Conservation (phyloP, 2,113 vertebrate species). For the Corythornis cristatus region DNA sequence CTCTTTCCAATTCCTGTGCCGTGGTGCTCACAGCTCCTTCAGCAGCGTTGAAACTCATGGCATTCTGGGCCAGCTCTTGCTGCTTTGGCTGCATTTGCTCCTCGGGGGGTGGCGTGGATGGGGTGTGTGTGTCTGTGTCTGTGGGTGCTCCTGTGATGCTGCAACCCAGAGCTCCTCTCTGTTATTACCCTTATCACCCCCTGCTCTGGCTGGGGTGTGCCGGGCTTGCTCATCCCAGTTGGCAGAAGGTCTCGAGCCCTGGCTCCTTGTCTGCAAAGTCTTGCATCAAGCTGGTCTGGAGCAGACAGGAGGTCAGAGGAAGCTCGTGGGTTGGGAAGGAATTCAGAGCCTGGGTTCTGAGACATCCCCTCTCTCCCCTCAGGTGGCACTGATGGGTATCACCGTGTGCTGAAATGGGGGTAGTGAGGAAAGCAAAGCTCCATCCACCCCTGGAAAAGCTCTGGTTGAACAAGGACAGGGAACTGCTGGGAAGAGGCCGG, state of each 20-base stretch:
- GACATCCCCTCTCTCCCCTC: too few species aligned
- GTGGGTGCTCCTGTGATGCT: background rate
- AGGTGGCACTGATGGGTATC: too few species aligned
- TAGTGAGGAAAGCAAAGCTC: too few species aligned
- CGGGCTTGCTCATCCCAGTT: background rate
- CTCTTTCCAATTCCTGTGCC: accelerated
- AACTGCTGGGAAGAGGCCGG: too few species aligned
- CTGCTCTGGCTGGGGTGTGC: background rate
- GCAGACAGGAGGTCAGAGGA: background rate
- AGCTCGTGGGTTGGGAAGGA: accelerated
- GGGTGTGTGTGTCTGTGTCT: background rate
- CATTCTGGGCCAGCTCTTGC: accelerated
- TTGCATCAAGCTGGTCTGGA: background rate
- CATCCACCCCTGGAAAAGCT: too few species aligned
- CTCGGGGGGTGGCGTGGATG: background rate
- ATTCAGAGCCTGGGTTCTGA: background rate
- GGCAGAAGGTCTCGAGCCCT: background rate
- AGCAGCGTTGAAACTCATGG: accelerated
- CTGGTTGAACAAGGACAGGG: too few species aligned
- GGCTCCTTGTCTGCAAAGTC: background rate
- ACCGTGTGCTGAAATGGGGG: too few species aligned
- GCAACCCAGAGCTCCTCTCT: background rate
- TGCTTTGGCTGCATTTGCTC: accelerated
- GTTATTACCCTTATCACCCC: background rate
- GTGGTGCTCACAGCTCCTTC: accelerated